Evolutionary conservation across 2,113 vertebrate genomes (phyloP).

Genomic region (Sebastes schlegelii): DNA sequence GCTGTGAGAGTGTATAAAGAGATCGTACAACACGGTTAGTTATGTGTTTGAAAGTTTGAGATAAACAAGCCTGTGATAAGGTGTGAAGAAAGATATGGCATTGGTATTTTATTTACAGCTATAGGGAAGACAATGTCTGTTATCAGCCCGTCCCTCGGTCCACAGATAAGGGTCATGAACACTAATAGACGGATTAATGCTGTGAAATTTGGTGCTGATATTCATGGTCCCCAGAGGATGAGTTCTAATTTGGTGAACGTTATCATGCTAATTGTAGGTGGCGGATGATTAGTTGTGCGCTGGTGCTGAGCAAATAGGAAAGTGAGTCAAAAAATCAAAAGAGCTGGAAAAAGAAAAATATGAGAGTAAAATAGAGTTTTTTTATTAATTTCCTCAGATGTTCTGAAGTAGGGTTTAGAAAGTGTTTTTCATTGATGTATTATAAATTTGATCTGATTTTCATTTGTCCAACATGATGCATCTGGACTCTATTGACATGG

Average conservation of each 20-base stretch:
- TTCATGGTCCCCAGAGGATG: conserved; percentile 27
- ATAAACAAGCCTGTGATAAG: conserved; percentile 3
- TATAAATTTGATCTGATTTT: background rate
- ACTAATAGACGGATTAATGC: conserved; percentile 42
- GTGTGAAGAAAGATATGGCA: background rate
- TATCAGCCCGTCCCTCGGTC: background rate
- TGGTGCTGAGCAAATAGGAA: conserved; percentile 8
- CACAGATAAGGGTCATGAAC: conserved; percentile 23
- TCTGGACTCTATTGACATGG: background rate
- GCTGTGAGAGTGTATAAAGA: background rate
- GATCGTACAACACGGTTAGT: conserved; percentile 8
- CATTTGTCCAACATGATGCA: conserved; percentile 19
- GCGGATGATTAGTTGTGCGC: conserved; percentile 10
- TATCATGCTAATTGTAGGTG: conserved; percentile 15
- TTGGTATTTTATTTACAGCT: conserved; percentile 6
- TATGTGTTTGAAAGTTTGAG: conserved; percentile 9
- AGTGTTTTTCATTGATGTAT: background rate
- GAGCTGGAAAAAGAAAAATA: background rate
- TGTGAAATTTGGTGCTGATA: conserved; percentile 31
- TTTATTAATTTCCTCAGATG: background rate
- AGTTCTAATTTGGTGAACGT: conserved; percentile 30
- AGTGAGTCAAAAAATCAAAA: background rate
- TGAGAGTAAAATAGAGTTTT: background rate
- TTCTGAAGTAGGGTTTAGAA: background rate
- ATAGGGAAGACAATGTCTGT: background rate